A percentile compares a stretch with the other conserved stretches of the same genome.
These are phyloP conservation scores for Beris chalybata DNA, from an alignment of 2,888 invertebrate genomes.

Conservation along the genomic window DNA sequence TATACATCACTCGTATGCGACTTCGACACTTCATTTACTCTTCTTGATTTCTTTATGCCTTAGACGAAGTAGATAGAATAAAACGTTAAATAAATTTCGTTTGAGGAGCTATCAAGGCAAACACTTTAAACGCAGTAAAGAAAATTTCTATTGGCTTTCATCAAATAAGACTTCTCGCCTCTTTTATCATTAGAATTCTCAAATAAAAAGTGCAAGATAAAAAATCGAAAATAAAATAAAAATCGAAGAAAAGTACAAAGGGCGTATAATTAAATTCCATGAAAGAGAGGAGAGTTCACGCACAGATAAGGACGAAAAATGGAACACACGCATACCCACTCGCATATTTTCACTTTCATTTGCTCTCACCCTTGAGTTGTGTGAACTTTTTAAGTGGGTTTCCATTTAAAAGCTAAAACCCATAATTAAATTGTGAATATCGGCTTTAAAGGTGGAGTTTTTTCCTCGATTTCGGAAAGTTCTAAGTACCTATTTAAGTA, in stretches of 20 bases:
- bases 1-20: neutral
- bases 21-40: conserved; percentile 27
- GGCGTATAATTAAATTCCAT: conserved; percentile 36
- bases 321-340: too few species aligned
- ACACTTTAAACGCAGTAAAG: conserved; percentile 20
- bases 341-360: too few species aligned
- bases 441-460: too few species aligned
- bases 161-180: conserved; percentile 23
- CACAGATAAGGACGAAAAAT: too few species aligned
- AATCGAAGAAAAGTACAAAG: conserved; percentile 21
- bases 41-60: conserved; percentile 24
- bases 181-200: conserved; percentile 1
- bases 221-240: conserved; percentile 16
- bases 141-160: conserved; percentile 24
- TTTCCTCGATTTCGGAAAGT: too few species aligned
- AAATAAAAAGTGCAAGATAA: conserved; percentile 1
- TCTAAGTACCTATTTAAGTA: too few species aligned
- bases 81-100: conserved; percentile 4
- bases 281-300: conserved; percentile 3
- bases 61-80: neutral
- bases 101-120: conserved; percentile 18
- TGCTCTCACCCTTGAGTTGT: too few species aligned
- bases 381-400: too few species aligned
- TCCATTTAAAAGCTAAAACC: too few species aligned
- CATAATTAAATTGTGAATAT: too few species aligned